phyloP scores from a whole-genome alignment of 1,140 invertebrate species.

The Habropoda laboriosa region DNA sequence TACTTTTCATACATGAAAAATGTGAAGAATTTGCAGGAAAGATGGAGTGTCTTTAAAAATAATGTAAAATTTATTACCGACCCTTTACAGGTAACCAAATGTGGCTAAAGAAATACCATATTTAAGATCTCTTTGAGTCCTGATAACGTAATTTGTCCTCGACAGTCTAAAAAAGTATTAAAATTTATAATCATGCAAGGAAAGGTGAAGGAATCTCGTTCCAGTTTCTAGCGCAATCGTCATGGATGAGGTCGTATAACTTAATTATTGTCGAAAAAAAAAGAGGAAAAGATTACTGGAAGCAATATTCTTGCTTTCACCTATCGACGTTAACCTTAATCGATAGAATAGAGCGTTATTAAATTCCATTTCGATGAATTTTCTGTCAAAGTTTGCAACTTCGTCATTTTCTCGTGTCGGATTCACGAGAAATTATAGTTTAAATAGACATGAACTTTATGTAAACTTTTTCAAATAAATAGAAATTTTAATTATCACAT shows the following conservation, averaged over 20 bases:
- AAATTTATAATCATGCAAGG: neutral
- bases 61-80: too few relatives aligned
- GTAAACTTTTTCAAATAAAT: too few relatives aligned
- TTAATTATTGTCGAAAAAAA: neutral
- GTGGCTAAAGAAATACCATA: too few relatives aligned
- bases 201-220: neutral
- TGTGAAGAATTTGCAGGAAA: too few relatives aligned
- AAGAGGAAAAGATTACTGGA: neutral
- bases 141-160: too few relatives aligned
- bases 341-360: neutral
- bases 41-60: too few relatives aligned
- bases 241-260: conserved; percentile 9
- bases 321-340: conserved; percentile 15
- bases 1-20: too few relatives aligned
- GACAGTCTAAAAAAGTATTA: too few relatives aligned
- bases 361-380: neutral
- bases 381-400: neutral
- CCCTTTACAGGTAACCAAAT: too few relatives aligned
- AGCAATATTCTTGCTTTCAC: conserved; percentile 11
- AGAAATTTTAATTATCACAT: too few relatives aligned
- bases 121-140: too few relatives aligned
- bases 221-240: conserved; percentile 11
- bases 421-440: neutral
- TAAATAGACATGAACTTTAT: too few relatives aligned
- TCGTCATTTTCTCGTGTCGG: neutral